These are phyloP conservation scores for Microplitis manilae DNA, from an alignment of 2,888 invertebrate genomes.

Conservation along the genomic window DNA sequence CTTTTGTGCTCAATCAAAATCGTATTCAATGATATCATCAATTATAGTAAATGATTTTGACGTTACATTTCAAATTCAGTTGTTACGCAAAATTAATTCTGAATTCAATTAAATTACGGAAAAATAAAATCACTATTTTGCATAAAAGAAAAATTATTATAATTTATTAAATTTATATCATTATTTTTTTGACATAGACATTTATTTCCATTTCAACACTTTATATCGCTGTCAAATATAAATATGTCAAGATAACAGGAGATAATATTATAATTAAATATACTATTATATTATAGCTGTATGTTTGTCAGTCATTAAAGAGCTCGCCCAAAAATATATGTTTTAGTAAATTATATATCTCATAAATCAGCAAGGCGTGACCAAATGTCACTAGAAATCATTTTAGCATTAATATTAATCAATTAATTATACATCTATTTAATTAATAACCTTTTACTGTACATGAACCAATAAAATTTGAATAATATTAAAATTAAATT, in stretches of 20 bases:
- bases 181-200: background rate
- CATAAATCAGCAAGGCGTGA: background rate
- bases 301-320: background rate
- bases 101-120: too few relatives aligned
- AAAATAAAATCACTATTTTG: too few relatives aligned
- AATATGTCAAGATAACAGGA: background rate
- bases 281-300: background rate
- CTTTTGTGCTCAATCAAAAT: too few relatives aligned
- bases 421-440: background rate
- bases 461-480: too few relatives aligned
- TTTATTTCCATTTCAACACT: background rate
- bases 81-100: too few relatives aligned
- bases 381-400: background rate
- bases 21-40: too few relatives aligned
- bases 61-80: too few relatives aligned
- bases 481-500: too few relatives aligned
- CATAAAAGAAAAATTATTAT: too few relatives aligned
- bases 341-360: background rate
- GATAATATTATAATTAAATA: background rate
- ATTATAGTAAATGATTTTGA: too few relatives aligned
- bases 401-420: background rate
- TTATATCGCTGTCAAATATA: background rate
- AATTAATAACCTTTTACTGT: background rate
- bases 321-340: background rate
- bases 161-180: background rate